Evolutionary conservation across 2,797 vertebrate species (phyloP).

Genomic region (Labroides dimidiatus): DNA sequence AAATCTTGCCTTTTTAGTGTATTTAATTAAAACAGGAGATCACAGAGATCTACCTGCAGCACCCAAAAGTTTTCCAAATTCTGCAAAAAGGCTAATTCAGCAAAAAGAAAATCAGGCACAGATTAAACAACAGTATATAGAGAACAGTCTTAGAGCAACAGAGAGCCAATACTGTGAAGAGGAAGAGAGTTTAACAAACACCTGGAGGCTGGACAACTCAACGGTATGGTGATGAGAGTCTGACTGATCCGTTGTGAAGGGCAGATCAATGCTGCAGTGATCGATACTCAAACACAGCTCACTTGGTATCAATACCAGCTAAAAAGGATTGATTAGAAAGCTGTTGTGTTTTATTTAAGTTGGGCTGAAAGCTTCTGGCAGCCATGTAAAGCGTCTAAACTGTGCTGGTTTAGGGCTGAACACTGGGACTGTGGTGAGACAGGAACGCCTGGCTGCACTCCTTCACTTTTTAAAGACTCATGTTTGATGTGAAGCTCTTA

Average conservation of each 20-base stretch:
- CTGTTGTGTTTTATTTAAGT: slow-evolving; percentile 35
- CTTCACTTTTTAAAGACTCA: not conserved
- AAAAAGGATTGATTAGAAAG: slow-evolving; percentile 47
- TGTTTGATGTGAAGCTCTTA: too few species aligned
- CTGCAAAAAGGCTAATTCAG: not conserved
- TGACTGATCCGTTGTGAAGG: slow-evolving; percentile 47
- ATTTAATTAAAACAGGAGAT: too few species aligned
- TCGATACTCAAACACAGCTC: slow-evolving; percentile 52
- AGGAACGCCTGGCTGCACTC: not conserved
- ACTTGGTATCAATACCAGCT: slow-evolving; percentile 53
- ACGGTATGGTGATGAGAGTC: not conserved
- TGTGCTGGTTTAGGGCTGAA: slow-evolving; percentile 2
- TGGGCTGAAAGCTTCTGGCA: slow-evolving; percentile 8
- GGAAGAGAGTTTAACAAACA: slow-evolving; percentile 4
- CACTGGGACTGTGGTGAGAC: not conserved
- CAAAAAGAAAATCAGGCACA: not conserved
- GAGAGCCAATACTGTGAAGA: not conserved
- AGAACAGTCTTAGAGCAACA: not conserved
- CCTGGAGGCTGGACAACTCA: slow-evolving; percentile 24
- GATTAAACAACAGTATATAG: not conserved
- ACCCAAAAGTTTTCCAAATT: too few species aligned
- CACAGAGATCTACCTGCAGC: too few species aligned
- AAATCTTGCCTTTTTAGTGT: too few species aligned
- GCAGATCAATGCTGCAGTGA: slow-evolving; percentile 37
- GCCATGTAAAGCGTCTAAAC: slow-evolving; percentile 19